Evolutionary conservation across 2,113 vertebrate species (phyloP).

Genomic region (Rhea pennata): DNA sequence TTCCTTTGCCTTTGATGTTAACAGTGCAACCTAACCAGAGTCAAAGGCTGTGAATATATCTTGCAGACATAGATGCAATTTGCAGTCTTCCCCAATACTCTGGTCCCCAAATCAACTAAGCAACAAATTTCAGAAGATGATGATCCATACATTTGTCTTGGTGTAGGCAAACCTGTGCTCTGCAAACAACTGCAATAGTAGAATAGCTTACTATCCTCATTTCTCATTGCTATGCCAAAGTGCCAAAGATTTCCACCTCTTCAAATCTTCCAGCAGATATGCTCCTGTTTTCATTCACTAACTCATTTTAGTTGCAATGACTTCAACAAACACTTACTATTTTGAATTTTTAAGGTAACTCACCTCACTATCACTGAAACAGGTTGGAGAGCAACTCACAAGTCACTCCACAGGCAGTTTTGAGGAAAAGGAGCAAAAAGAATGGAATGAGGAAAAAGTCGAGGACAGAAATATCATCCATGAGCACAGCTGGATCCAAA

Average conservation of each 20-base stretch:
- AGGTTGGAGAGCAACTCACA: neutral
- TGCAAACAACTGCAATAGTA: neutral
- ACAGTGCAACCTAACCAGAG: neutral
- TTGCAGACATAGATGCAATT: neutral
- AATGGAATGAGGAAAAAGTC: neutral
- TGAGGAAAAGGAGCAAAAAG: neutral
- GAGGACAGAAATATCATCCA: neutral
- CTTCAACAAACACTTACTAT: neutral
- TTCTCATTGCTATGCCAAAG: neutral
- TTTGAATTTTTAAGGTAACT: neutral
- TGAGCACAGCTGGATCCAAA: neutral
- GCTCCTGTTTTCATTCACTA: neutral
- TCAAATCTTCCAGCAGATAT: neutral
- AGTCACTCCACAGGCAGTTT: neutral
- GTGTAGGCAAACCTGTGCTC: neutral
- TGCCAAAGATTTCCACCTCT: neutral
- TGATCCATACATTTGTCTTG: neutral
- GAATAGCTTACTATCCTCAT: fast-evolving
- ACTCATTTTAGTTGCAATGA: neutral
- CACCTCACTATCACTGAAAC: neutral
- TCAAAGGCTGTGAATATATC: neutral
- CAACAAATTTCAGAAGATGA: neutral
- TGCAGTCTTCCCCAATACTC: neutral
- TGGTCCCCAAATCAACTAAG: neutral
- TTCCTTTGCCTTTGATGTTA: neutral